Evolutionary conservation across 2,797 vertebrate species (phyloP).

Genomic region (Rhynchonycteris naso): DNA sequence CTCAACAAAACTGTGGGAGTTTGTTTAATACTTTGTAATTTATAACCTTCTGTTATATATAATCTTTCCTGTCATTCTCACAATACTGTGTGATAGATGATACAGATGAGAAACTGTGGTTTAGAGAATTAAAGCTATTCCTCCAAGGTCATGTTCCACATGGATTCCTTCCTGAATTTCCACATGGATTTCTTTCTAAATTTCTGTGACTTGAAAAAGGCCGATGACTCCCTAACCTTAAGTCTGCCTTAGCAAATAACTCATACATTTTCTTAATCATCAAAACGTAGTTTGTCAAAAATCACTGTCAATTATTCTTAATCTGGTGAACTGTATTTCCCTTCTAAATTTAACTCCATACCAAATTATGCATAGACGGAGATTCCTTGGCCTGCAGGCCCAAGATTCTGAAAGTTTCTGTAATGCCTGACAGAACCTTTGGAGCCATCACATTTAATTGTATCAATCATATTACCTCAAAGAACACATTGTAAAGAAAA

Average conservation of each 20-base stretch:
- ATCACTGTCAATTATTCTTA: constrained; percentile 69
- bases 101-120: constrained; percentile 27
- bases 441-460: constrained; percentile 15
- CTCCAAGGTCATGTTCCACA: constrained; percentile 56
- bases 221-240: constrained; percentile 33
- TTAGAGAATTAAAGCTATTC: constrained; percentile 42
- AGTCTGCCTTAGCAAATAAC: constrained; percentile 47
- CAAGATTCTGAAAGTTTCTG: constrained; percentile 43
- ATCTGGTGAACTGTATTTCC: constrained; percentile 38
- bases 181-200: constrained; percentile 40
- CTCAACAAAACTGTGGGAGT: background rate
- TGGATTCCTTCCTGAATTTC: constrained; percentile 52
- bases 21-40: background rate
- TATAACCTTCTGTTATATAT: background rate
- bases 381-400: background rate
- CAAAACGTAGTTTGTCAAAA: constrained; percentile 65
- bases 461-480: constrained; percentile 53
- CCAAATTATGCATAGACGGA: constrained; percentile 4
- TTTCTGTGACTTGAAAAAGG: constrained; percentile 59
- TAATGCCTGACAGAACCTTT: constrained; percentile 41
- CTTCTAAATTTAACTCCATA: constrained; percentile 60
- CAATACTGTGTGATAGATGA: background rate
- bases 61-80: constrained; percentile 31
- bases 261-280: constrained; percentile 39
- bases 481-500: constrained; percentile 44